Base-by-base conservation (phyloP, 2,888 invertebrate species). In the Lucinisca nassula region DNA sequence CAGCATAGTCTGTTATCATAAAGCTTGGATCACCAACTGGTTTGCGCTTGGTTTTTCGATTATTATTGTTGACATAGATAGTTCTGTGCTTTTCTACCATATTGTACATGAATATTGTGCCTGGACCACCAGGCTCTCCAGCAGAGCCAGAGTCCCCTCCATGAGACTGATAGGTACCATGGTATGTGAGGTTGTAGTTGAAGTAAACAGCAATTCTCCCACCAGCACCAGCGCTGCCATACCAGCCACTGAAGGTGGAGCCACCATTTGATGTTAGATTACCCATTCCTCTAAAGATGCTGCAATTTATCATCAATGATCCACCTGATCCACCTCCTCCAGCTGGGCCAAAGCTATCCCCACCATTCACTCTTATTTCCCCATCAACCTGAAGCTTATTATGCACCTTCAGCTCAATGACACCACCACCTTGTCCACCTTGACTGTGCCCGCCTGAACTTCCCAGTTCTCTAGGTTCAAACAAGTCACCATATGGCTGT, bases 261-360 rank as follows among this genome's bases (percentile, higher is more conserved):
- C 83, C 85, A 24, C 94, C 94, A 90, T 94, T 94, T 10, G 93
- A 89, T 10, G 93, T 92, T 17, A 94, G 88, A 76, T 92, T 92
- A 24, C 94, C 94, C 74, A 92, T 83, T n/a, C 94, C 94, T 76
- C 91, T 83, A 74, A 94, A 90, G 27, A 84, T 73, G 38, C 89
- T 27, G 24, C 91, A 91, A 17, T 89, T 75, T 24, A 94, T 92
- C 85, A 91, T 88, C 10, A 94, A 85, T 55, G 93, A 92, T 0
- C 94, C 94, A 24, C 93, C 94, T 35, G 94, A 92, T 0, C 93
- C 94, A 8, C 94, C 94, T 10, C 94, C 94, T 37, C 92, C 93
- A 45, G 38, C 49, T 21, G 8, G 27, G 8, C 51, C 88, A 21
- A 45, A 77, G 10, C 92, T 93, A 67, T 90, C 79, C n/a, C 90